phyloP scores from a whole-genome alignment of 2,888 invertebrate genomes.

The Bellardia pandia region DNA sequence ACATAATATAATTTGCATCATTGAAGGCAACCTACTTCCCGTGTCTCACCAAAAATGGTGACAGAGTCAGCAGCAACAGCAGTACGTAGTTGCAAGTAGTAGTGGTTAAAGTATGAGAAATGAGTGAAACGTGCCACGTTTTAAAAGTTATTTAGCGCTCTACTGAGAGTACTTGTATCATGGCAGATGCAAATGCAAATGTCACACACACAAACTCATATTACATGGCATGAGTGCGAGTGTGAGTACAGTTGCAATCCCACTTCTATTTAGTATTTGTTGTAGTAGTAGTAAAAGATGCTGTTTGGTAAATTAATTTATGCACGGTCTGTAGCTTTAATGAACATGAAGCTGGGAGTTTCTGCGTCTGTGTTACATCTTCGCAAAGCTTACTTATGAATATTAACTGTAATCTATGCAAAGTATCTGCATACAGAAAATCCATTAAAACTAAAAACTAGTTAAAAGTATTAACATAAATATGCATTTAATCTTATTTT shows the following conservation, averaged over 20 bases:
- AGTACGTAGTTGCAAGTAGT: background rate
- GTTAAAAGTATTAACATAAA: slow-evolving; percentile 57
- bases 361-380: slow-evolving; percentile 19
- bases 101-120: slow-evolving; percentile 51
- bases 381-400: slow-evolving; percentile 63
- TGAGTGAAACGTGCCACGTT: slow-evolving; percentile 45
- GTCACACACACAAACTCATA: background rate
- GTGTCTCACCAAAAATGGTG: background rate
- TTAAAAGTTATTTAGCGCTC: slow-evolving; percentile 17
- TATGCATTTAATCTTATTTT: slow-evolving; percentile 30
- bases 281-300: slow-evolving; percentile 5
- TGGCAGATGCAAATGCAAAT: slow-evolving; percentile 10
- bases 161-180: background rate
- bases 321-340: slow-evolving; percentile 60
- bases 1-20: slow-evolving; percentile 49
- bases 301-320: slow-evolving; percentile 61
- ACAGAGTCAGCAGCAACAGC: slow-evolving; percentile 2
- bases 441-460: slow-evolving; percentile 53
- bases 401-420: slow-evolving; percentile 68
- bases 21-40: slow-evolving; percentile 25
- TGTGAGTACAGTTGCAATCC: slow-evolving; percentile 11
- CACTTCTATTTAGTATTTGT: no score
- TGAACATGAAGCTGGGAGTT: slow-evolving; percentile 28
- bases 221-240: background rate
- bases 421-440: slow-evolving; percentile 55